These are phyloP conservation scores for Acyrthosiphon pisum DNA, from an alignment of 1,140 invertebrate genomes.

Conservation along the genomic window DNA sequence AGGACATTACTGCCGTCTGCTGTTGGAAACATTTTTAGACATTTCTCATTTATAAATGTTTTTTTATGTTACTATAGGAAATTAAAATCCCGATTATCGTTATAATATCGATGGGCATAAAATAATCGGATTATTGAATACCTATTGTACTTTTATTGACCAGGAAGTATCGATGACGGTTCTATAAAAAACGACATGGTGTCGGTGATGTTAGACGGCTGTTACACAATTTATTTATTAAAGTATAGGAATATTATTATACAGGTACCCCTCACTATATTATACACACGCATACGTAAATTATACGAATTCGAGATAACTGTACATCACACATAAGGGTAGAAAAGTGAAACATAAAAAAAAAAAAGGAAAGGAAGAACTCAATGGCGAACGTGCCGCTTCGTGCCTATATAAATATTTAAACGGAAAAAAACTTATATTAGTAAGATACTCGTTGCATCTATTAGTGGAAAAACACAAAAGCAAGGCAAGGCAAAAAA, in stretches of 20 bases:
- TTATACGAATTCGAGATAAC: constrained; percentile 45
- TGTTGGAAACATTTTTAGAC: too few relatives aligned
- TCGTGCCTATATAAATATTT: constrained; percentile 41
- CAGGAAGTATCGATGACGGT: not conserved
- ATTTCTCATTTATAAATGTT: too few relatives aligned
- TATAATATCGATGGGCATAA: not conserved
- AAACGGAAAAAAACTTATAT: constrained; percentile 56
- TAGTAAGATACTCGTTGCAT: constrained; percentile 47
- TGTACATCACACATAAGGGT: constrained; percentile 30
- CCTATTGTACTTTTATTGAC: constrained; percentile 1
- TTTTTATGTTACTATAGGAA: too few relatives aligned
- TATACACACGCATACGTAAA: not conserved
- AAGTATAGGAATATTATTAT: constrained; percentile 2
- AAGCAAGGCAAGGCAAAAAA: constrained; percentile 21
- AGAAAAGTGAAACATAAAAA: not conserved
- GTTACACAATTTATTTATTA: constrained; percentile 17
- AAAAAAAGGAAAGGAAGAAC: constrained; percentile 31
- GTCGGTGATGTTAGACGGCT: not conserved
- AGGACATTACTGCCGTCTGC: too few relatives aligned
- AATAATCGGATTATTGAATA: constrained; percentile 4
- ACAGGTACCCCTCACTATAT: not conserved
- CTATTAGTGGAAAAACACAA: constrained; percentile 56
- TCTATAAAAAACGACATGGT: not conserved
- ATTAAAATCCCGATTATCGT: not conserved
- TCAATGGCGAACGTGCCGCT: constrained; percentile 45